Base-by-base conservation (phyloP, 2,113 vertebrate species). In the Labeo rohita region DNA sequence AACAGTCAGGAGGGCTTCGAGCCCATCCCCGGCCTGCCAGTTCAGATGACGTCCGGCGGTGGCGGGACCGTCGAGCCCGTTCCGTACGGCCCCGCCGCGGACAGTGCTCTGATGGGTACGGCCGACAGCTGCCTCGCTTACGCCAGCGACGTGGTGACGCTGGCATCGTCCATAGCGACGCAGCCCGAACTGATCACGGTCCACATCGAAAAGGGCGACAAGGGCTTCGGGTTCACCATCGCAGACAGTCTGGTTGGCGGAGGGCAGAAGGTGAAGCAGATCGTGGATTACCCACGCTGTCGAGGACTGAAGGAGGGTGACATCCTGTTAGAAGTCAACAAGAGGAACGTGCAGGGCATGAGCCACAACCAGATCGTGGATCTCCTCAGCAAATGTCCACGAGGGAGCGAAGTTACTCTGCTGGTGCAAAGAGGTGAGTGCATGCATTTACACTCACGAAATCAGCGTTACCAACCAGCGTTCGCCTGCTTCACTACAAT, bases 351-450 rank as follows among this genome's bases (percentile, higher is more conserved):
- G 88, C 98, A 98, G 92, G 97, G 95, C 79, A 96, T 99, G 90
- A 96, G 96, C 88, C 98, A 99, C 95, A 99, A 97, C 91, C 98
- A 99, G 91, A 98, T 99, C 86, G 98, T 99, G 94, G 98, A 99
- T 91, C 97, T 99, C 94, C 96, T 99, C 91, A 97, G 98, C 88
- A 98, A 99, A 91, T 99, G 98, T 92, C 97, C 97, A 3, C 94
- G 97, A 90, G 98, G 98, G 73, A 98, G 96, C 0, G 98, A 99
- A 89, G 98, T 99, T 91, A 99, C 98, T 0, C 93, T 99, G 94
- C 93, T 99, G 89, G 98, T 99, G 87, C 98, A 99, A 86, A 97
- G 98, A 96, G 98, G 98, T 99, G 91, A 2, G 96, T 3, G 63
- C 49, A 9, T 3, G 34, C 16, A 59, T 43, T 39, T 4, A 15